Evolutionary conservation across 2,113 vertebrate genomes (phyloP), one percentile per base, ranked within the genome.

Genomic region (Stegostoma tigrinum): DNA sequence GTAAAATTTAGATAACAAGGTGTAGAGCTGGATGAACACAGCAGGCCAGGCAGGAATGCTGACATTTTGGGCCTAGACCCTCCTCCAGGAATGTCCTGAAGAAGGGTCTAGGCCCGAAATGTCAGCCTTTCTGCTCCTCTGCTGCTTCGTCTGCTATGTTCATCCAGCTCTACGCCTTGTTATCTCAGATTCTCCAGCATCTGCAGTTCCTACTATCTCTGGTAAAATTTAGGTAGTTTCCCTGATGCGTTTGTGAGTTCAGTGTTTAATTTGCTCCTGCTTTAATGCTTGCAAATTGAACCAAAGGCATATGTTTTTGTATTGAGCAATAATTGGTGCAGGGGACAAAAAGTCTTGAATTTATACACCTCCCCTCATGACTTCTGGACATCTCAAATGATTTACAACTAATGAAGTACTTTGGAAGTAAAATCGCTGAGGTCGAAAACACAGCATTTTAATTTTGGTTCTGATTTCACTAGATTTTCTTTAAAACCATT

Each of bases 331-430:
- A 96, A 72, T 96, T 96, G 7, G 93, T 96, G 95, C 34, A 38
- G 64, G 96, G 96, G 95, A 64, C 96, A 66, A 96, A 72, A 30
- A 19, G 23, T 96, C 94, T 90, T 95, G 95, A 95, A 96, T 96
- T 97, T 96, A 0, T 87, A 21, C 89, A 96, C 80, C 55, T 96
- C 96, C 96, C 78, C 7, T n/a, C 42, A 34, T 24, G 64, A 70
- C 78, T 24, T 61, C 27, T 55, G 48, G 64, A 66, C n/a, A 15
- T 38, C 0, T 3, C 2, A 80, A 80, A 3, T 12, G 30, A 6
- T 75, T 75, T 75, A 75, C 72, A 75, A n/a, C 15, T n/a, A 80
- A 19, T 83, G 0, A 83, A 83, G n/a, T 83, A 80, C 75, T 80
- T 80, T 80, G 34, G 75, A 38, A 80, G 34, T 80, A 14, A 38